A percentile compares a stretch with the other conserved stretches of the same genome.
phyloP scores from a whole-genome alignment of 2,113 vertebrate species.

The Vidua macroura region DNA sequence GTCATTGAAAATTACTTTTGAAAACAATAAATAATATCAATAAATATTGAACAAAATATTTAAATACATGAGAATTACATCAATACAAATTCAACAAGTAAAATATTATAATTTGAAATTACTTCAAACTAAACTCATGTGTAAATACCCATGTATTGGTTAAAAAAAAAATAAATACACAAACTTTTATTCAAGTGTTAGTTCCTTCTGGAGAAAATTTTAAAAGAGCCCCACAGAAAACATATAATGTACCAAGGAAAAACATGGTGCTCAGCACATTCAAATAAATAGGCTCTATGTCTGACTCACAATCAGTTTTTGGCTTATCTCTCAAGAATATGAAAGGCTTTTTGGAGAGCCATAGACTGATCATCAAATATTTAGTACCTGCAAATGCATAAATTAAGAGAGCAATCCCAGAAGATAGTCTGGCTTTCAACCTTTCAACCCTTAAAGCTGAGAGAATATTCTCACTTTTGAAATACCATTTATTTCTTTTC shows the following conservation, averaged over 20 bases:
- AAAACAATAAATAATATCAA: neutral
- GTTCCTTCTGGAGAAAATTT: neutral
- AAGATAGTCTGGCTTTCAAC: neutral
- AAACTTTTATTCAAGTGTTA: neutral
- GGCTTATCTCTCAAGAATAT: neutral
- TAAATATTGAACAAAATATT: neutral
- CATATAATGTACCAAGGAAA: neutral
- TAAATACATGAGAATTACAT: neutral
- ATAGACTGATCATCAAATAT: neutral
- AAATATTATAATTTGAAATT: neutral
- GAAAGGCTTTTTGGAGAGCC: neutral
- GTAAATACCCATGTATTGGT: neutral
- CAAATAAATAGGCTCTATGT: neutral
- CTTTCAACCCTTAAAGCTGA: neutral
- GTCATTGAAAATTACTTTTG: neutral
- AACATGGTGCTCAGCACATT: rapidly evolving
- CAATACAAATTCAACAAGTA: neutral
- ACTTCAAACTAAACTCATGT: neutral
- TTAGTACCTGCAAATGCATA: neutral
- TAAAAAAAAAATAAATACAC: neutral
- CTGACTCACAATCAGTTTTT: neutral
- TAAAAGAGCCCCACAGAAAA: neutral
- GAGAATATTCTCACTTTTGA: neutral
- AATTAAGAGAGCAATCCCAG: neutral
- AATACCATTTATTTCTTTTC: neutral